Evolutionary conservation across 2,113 vertebrate genomes (phyloP), one percentile per base, ranked within the genome.

Genomic region (Colaptes auratus): DNA sequence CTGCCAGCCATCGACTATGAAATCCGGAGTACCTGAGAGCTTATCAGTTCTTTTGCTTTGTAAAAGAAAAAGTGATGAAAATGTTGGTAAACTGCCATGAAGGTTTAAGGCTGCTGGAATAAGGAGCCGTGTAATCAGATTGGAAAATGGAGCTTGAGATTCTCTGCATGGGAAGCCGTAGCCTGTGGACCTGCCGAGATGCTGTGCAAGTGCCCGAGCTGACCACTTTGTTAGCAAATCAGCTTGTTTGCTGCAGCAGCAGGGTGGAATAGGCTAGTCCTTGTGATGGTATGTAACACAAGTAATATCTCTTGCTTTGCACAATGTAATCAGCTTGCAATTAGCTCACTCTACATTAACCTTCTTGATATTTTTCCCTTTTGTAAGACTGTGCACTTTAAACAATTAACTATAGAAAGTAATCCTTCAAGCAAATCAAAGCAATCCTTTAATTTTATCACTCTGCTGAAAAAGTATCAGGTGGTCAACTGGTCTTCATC

Each of bases 71-170:
- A 97, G 98, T 97, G 97, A 97, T 96, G 95, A 98, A 98, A 98
- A 98, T 98, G 97, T 98, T 98, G 98, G 98, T 98, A 97, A 97
- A 97, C 98, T 98, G 98, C 98, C 98, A 98, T 97, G 97, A 98
- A 98, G 98, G 98, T 98, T 99, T 98, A 98, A 98, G 97, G 98
- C 98, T 97, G 98, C 98, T 96, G 98, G 98, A 98, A 98, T 98
- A 98, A 98, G 97, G 95, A 96, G 97, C 97, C 97, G 93, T 98
- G 98, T 98, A 98, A 98, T 98, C 97, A 97, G 98, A 98, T 98
- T 98, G 98, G 97, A 98, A 98, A 98, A 98, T 97, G 97, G 96
- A 97, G 97, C 96, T 97, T 97, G 96, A 95, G 95, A 96, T 95
- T 96, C 96, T 97, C 96, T 96, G 97, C 97, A 93, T 97, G 97